Evolutionary conservation across 2,888 invertebrate species (phyloP), one percentile per base, ranked within the genome.

Genomic region (Baronia brevicornis): DNA sequence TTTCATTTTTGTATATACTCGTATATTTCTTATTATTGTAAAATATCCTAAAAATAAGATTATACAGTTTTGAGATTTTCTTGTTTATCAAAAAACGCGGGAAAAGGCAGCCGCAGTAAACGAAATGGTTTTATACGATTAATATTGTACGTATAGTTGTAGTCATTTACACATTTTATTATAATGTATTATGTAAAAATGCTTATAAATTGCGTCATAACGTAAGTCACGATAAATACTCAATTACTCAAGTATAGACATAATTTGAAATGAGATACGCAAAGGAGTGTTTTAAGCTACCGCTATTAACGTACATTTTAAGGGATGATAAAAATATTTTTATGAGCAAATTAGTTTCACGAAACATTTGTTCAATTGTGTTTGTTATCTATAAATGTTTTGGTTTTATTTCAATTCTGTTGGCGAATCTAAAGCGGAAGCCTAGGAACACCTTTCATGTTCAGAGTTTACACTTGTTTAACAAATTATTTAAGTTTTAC

Each of bases 111-210:
- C n/a, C 53, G 55, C 45, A 41, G 39, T 18, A 45, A 52, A 51
- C 43, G 48, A 58, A 54, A 51, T 51, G 25, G 39, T 57, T 60
- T 48, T 37, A 38, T 54, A 53, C 12, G 8, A 51, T 56, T 48
- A 51, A 36, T 34, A 41, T 31, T 38, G 36, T 24, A 32, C 13
- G 18, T 41, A 33, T 48, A 59, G 46, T 31, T 25, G 39, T 55
- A 60, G 53, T 51, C 40, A 39, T 52, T 48, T 52, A 49, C 46
- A 53, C 44, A 46, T 51, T 44, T 45, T 42, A 30, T 29, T 17
- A 18, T 11, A 29, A 4, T 11, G 17, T 31, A 27, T 12, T 27
- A 31, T 18, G 19, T 19, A 20, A n/a, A 21, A 14, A 22, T 28
- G 30, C 20, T n/a, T 27, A 33, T 30, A 19, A 8, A 27, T n/a